A percentile compares a stretch with the other conserved stretches of the same genome.
Evolutionary conservation across 2,113 vertebrate genomes (phyloP).

Genomic region (Anhinga rufa): DNA sequence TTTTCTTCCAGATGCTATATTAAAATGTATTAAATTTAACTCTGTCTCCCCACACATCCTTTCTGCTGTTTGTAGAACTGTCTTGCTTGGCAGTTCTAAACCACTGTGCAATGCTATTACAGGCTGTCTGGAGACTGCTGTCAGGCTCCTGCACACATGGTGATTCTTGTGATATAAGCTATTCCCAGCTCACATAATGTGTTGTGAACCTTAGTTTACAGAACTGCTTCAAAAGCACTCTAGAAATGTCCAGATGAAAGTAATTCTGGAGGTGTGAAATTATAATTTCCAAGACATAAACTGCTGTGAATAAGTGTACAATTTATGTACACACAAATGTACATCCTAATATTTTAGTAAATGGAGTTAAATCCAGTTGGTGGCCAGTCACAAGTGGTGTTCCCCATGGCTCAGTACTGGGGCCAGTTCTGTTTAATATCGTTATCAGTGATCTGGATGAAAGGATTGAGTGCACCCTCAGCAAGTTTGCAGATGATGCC

Average conservation of each 20-base stretch:
- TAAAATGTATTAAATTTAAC: background rate
- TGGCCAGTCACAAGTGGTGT: accelerated
- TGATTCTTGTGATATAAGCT: background rate
- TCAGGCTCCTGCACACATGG: background rate
- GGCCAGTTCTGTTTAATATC: background rate
- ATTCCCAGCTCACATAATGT: background rate
- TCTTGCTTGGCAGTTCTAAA: background rate
- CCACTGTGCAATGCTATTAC: background rate
- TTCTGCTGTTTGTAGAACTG: background rate
- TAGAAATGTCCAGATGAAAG: background rate
- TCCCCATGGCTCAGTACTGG: background rate
- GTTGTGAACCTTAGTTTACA: background rate
- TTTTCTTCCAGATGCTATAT: background rate
- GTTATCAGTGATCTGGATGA: background rate
- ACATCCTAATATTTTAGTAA: background rate
- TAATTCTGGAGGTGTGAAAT: background rate
- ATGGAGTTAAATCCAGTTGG: background rate
- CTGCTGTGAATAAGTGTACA: background rate
- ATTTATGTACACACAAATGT: background rate
- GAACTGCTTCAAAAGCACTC: background rate
- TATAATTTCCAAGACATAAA: background rate
- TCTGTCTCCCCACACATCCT: background rate
- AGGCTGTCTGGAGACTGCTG: background rate
- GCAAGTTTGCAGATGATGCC: background rate
- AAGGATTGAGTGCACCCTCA: background rate